phyloP scores from a whole-genome alignment of 2,888 invertebrate species.

The Balanococcus diminutus region DNA sequence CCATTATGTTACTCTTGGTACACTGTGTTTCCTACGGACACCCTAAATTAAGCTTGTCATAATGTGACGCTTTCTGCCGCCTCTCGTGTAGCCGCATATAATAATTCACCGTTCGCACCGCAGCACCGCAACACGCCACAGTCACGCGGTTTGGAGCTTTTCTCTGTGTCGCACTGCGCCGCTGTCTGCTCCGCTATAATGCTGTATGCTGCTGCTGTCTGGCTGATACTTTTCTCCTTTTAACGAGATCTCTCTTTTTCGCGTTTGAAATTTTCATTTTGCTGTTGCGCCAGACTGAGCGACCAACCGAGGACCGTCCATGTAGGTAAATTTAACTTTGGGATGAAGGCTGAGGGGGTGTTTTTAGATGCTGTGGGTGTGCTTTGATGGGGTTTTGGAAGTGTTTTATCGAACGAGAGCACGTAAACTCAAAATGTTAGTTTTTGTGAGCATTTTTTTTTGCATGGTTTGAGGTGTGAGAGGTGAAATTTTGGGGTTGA shows the following conservation, averaged over 20 bases:
- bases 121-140: constrained; percentile 40
- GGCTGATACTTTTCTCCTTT: not conserved
- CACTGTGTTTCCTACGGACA: not conserved
- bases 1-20: not conserved
- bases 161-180: constrained; percentile 15
- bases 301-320: not conserved
- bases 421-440: not conserved
- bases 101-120: constrained; percentile 40
- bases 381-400: not conserved
- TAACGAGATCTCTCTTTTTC: constrained; percentile 10
- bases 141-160: constrained; percentile 39
- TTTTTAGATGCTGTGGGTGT: not conserved
- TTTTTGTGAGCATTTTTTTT: not conserved
- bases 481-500: no score
- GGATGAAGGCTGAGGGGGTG: not conserved
- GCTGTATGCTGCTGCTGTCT: not conserved
- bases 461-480: not conserved
- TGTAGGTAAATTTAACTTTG: not conserved
- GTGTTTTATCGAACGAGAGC: not conserved
- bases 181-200: not conserved
- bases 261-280: constrained; percentile 2
- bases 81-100: constrained; percentile 40
- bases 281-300: not conserved
- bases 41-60: constrained; percentile 27
- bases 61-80: constrained; percentile 40